Evolutionary conservation across 1,140 invertebrate genomes (phyloP).

Genomic region (Drosophila mayri): DNA sequence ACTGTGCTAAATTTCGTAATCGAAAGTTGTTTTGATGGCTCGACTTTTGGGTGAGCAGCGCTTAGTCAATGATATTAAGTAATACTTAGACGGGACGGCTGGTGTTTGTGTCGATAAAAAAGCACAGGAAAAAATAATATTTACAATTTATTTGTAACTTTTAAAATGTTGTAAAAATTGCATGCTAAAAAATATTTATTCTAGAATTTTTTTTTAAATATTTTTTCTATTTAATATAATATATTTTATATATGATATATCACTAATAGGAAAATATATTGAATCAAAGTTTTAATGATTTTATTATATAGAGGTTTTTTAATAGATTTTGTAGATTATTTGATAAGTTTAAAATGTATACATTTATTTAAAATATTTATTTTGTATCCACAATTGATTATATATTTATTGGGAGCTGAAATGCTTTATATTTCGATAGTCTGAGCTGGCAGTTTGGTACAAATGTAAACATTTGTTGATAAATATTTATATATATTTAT

Average conservation of each 20-base stretch:
- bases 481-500: too few relatives aligned
- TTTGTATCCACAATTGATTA: too few relatives aligned
- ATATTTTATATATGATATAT: too few relatives aligned
- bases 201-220: too few relatives aligned
- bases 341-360: too few relatives aligned
- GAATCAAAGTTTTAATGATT: background rate
- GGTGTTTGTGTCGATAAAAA: slow-evolving; percentile 7
- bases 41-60: slow-evolving; percentile 57
- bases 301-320: rapidly evolving
- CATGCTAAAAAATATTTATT: rapidly evolving
- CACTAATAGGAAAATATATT: too few relatives aligned
- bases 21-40: slow-evolving; percentile 82
- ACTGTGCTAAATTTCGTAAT: slow-evolving; percentile 80
- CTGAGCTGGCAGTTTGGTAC: too few relatives aligned
- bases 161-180: rapidly evolving
- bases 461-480: too few relatives aligned
- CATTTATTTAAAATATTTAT: too few relatives aligned
- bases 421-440: too few relatives aligned
- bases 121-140: background rate
- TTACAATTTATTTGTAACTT: background rate
- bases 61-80: slow-evolving; percentile 82
- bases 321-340: background rate
- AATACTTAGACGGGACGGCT: slow-evolving; percentile 60
- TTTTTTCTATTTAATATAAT: too few relatives aligned
- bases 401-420: too few relatives aligned